Conservation (phyloP, 2,888 invertebrate species). For the Drosophila mulleri region DNA sequence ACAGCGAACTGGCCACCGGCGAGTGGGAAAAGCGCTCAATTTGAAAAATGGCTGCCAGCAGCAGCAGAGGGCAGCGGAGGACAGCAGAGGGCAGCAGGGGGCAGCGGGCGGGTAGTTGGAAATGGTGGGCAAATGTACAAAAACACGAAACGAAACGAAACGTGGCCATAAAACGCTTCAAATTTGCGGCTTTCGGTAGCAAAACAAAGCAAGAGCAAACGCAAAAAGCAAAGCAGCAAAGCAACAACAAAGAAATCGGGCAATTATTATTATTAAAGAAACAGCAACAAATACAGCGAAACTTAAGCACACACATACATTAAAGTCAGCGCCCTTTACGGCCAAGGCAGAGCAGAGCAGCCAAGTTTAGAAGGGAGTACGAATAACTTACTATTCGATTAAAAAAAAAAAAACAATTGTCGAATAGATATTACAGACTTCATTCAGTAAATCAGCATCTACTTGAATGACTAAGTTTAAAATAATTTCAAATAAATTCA, state of each 20-base stretch:
- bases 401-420: neutral
- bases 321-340: neutral
- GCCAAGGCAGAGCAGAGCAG: neutral
- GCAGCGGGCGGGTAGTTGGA: neutral
- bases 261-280: constrained; percentile 75
- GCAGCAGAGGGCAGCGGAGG: constrained; percentile 5
- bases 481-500: too few relatives aligned
- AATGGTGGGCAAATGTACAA: constrained; percentile 49
- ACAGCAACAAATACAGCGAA: constrained; percentile 35
- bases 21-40: constrained; percentile 65
- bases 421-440: neutral
- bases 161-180: constrained; percentile 68
- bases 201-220: constrained; percentile 51
- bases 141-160: constrained; percentile 71
- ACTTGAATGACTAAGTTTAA: too few relatives aligned
- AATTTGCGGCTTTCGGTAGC: constrained; percentile 69
- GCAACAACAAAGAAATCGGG: constrained; percentile 49
- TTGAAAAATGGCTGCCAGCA: constrained; percentile 66
- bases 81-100: constrained; percentile 5
- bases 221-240: constrained; percentile 16
- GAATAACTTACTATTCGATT: too few relatives aligned
- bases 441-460: too few relatives aligned
- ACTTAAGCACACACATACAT: constrained; percentile 14
- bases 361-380: constrained; percentile 13
- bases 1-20: constrained; percentile 28